Evolutionary conservation across 2,113 vertebrate genomes (phyloP).

Genomic region (Vidua macroura): DNA sequence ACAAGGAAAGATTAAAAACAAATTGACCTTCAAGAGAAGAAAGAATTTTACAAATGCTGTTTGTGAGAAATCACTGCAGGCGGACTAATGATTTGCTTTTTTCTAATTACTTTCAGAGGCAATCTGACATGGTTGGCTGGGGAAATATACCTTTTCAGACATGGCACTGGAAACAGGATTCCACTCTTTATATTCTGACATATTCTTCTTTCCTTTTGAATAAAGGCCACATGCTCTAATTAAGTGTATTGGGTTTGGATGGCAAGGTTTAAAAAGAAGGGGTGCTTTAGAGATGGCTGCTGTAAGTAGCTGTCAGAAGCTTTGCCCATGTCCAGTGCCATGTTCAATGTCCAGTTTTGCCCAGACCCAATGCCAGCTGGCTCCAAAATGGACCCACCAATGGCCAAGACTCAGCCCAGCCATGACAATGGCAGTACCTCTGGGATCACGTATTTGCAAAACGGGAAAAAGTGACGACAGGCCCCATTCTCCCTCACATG

Average conservation of each 20-base stretch:
- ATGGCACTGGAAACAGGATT: neutral
- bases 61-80: neutral
- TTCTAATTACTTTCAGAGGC: neutral
- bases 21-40: neutral
- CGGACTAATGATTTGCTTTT: neutral
- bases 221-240: neutral
- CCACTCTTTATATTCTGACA: neutral
- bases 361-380: neutral
- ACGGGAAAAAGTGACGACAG: rapidly evolving
- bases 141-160: neutral
- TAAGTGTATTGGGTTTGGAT: neutral
- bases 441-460: neutral
- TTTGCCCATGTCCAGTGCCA: too few relatives aligned
- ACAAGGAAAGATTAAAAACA: neutral
- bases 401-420: neutral
- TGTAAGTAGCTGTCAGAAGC: neutral
- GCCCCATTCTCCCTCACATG: rapidly evolving
- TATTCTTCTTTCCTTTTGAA: neutral
- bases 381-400: rapidly evolving
- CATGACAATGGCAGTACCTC: neutral
- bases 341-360: too few relatives aligned
- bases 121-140: neutral
- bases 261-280: neutral
- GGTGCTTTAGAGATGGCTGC: neutral
- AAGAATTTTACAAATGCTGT: neutral